These are phyloP conservation scores for Drosophila asahinai DNA, from an alignment of 1,140 invertebrate species.

Conservation along the genomic window DNA sequence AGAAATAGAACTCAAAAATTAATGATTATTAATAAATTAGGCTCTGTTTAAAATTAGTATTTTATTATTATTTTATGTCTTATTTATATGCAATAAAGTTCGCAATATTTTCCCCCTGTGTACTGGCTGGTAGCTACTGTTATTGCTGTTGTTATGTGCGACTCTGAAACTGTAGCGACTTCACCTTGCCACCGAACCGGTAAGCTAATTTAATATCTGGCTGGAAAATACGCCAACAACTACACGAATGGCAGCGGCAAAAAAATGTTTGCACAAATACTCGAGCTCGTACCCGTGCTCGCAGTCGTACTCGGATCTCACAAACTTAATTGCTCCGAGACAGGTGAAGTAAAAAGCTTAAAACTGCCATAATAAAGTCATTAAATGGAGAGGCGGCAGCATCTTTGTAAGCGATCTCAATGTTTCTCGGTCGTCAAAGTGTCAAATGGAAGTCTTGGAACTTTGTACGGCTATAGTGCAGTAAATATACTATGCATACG, in stretches of 20 bases:
- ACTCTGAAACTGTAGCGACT: constrained; percentile 38
- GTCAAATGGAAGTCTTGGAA: constrained; percentile 4
- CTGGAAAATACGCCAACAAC: constrained; percentile 60
- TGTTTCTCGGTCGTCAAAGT: neutral
- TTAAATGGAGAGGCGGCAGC: constrained; percentile 22
- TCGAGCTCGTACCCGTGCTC: neutral
- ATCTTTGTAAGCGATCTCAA: constrained; percentile 9
- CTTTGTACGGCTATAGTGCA: constrained; percentile 4
- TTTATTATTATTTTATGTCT: neutral
- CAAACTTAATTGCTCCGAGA: constrained; percentile 33
- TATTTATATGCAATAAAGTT: no score
- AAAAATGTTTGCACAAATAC: constrained; percentile 42
- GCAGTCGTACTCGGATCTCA: neutral
- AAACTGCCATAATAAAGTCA: constrained; percentile 34
- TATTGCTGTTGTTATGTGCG: constrained; percentile 24
- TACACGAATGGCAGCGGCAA: constrained; percentile 5
- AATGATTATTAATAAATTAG: no score
- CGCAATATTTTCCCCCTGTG: neutral
- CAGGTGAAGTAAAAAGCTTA: constrained; percentile 14
- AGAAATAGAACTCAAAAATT: no score
- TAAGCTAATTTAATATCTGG: constrained; percentile 54
- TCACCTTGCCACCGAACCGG: constrained; percentile 49
- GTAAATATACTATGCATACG: neutral
- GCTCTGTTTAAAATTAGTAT: neutral
- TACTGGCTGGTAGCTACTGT: constrained; percentile 4